Percentiles rank a stretch among this genome's conserved stretches.
Evolutionary conservation across 1,140 invertebrate species (phyloP).

Genomic region (Microvelia longipes): DNA sequence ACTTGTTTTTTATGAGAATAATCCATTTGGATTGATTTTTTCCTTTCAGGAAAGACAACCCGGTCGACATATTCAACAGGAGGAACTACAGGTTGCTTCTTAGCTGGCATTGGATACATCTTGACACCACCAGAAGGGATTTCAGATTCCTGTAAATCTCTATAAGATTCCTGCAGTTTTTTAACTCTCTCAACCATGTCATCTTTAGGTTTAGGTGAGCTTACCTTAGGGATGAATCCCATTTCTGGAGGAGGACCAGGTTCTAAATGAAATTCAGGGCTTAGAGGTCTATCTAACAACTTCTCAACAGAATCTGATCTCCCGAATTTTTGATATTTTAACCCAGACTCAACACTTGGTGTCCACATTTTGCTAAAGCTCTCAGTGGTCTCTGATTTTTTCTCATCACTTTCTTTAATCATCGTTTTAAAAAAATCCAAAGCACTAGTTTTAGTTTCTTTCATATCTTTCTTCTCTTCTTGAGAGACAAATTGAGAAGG

Average conservation of each 20-base stretch:
- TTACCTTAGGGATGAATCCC: conserved; percentile 40
- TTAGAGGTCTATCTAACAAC: not conserved
- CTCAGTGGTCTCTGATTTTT: conserved; percentile 1
- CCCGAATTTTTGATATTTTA: conserved; percentile 5
- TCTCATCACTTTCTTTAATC: conserved; percentile 31
- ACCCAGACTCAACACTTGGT: conserved; percentile 6
- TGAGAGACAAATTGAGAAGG: not conserved
- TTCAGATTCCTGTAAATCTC: conserved; percentile 37
- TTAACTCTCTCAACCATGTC: conserved; percentile 41
- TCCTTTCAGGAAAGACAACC: not conserved
- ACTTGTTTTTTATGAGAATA: not conserved
- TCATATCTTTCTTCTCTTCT: not conserved
- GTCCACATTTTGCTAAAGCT: not conserved
- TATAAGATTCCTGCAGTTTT: conserved; percentile 44
- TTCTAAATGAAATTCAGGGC: conserved; percentile 38
- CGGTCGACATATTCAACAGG: conserved; percentile 2
- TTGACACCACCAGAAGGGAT: conserved; percentile 45
- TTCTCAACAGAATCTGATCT: not conserved
- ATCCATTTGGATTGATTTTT: not conserved
- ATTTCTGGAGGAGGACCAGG: conserved; percentile 59
- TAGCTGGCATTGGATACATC: conserved; percentile 35
- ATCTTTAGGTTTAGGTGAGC: conserved; percentile 29
- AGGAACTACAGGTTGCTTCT: conserved; percentile 24
- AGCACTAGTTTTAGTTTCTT: conserved; percentile 33
- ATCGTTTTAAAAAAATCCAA: conserved; percentile 42